A percentile compares a stretch with the other conserved stretches of the same genome.
phyloP scores from a whole-genome alignment of 2,113 vertebrate species.

The Edolisoma coerulescens region DNA sequence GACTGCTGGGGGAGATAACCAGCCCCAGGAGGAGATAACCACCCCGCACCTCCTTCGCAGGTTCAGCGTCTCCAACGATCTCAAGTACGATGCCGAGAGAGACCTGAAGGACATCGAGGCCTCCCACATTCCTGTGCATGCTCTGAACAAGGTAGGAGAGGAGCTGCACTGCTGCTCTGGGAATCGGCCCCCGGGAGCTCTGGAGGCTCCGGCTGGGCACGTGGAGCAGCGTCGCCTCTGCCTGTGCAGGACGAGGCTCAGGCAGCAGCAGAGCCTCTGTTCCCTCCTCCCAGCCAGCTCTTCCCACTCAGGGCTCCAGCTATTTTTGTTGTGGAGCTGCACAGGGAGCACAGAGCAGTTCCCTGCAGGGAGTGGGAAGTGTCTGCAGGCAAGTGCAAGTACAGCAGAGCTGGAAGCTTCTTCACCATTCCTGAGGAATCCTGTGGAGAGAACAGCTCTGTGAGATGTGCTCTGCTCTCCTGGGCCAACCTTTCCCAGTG shows the following conservation, averaged over 20 bases:
- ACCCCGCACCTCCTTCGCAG: constrained; percentile 58
- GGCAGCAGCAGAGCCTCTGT: not conserved
- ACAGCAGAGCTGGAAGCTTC: not conserved
- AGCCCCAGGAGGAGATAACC: not conserved
- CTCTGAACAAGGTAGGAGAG: constrained; percentile 90
- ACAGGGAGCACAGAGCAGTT: not conserved
- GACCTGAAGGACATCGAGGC: constrained; percentile 96
- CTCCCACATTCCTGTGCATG: constrained; percentile 86
- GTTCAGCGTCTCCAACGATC: constrained; percentile 99
- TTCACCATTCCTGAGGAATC: not conserved
- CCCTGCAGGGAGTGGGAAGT: not conserved
- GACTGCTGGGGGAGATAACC: not conserved
- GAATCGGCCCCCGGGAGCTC: not conserved
- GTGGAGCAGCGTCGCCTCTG: not conserved
- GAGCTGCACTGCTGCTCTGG: not conserved
- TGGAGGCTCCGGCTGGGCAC: not conserved
- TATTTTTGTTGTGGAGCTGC: not conserved
- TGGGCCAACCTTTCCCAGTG: not conserved
- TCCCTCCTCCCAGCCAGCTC: not conserved
- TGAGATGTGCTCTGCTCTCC: not conserved
- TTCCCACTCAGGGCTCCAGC: not conserved
- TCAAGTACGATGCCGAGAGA: constrained; percentile 95
- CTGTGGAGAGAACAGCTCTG: not conserved
- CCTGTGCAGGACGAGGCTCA: not conserved
- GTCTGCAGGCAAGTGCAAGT: not conserved